A percentile compares a stretch with the other conserved stretches of the same genome.
These are phyloP conservation scores for Tor tambroides DNA, from an alignment of 2,113 vertebrate species.

Conservation along the genomic window DNA sequence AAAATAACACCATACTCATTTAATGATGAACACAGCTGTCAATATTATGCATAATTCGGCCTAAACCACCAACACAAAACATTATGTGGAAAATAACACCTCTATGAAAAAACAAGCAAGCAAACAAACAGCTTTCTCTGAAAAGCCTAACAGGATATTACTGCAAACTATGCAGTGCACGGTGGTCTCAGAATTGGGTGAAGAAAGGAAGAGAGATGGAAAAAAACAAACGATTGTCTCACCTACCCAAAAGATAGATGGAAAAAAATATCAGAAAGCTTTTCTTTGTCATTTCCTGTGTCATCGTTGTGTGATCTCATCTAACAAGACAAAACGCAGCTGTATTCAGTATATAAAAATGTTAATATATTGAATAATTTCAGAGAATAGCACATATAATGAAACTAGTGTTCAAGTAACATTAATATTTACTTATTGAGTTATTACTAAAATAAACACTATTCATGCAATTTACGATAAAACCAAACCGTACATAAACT, in stretches of 20 bases:
- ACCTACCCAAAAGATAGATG: conserved; percentile 45
- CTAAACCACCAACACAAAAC: not conserved
- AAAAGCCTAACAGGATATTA: conserved; percentile 44
- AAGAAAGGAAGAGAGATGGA: not conserved
- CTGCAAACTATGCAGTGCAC: conserved; percentile 2
- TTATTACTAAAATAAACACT: not conserved
- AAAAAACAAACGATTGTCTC: not conserved
- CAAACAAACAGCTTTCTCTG: not conserved
- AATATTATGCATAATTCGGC: not conserved
- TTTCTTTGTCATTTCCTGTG: conserved; percentile 48
- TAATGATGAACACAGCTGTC: not conserved
- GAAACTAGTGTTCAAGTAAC: not conserved
- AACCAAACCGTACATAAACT: not conserved
- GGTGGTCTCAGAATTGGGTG: conserved; percentile 20
- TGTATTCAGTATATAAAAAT: not conserved
- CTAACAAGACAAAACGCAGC: not conserved
- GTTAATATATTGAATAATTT: not conserved
- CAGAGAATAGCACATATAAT: not conserved
- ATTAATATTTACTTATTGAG: not conserved
- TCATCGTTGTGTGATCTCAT: not conserved
- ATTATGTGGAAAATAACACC: not conserved
- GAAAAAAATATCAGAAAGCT: not conserved
- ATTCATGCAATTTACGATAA: not conserved
- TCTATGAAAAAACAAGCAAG: not conserved
- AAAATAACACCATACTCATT: not conserved